Evolutionary conservation across 53 echinoderm and acorn worm genomes (phyloP), one percentile per base, ranked within the genome.

Genomic region (Actinopyga echinites): DNA sequence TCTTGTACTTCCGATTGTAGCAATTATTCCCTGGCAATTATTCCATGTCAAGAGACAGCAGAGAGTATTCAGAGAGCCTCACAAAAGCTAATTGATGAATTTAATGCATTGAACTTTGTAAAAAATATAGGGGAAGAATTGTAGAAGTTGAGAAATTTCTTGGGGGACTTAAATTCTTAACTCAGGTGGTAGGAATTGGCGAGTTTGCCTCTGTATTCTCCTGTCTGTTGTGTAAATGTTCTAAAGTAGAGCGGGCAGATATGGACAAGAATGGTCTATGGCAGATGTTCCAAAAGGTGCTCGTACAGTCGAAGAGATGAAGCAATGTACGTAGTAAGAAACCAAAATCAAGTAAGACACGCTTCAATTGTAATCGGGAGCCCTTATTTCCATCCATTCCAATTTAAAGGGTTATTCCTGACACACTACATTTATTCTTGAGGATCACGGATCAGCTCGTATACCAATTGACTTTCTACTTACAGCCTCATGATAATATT

Each of bases 211-310:
- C 82, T 33, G 80, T 36, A 78, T 84, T 45, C 37, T 83, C 74
- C 20, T 86, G 84, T 84, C 57, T 91, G 4, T 85, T 83, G 92
- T 92, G 92, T 24, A 92, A 79, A 65, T 92, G 92, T 54, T 30
- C 83, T 19, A 92, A 86, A 84, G 3, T 7, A 30, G 66, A 66
- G 8, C 8, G 66, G 7, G 66, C 66, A 9, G 66, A 66, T 30
- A 66, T 30, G 28, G 30, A 19, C 8, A 66, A 66, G 33, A 30
- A 19, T 66, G 38, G 38, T 66, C 38, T 10, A 30, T 1, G 33
- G 28, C 66, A 25, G 65, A 66, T 66, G 66, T 66, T 30, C 8
- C 38, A 26, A 8, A 66, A 66, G 1, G 66, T 28, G 33, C 69
- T 6, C 38, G 38, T 20, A 68, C 0, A 62, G 0, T 62, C 1